These are phyloP conservation scores for Cosmia pyralina DNA, from an alignment of 2,888 invertebrate genomes.

Conservation along the genomic window DNA sequence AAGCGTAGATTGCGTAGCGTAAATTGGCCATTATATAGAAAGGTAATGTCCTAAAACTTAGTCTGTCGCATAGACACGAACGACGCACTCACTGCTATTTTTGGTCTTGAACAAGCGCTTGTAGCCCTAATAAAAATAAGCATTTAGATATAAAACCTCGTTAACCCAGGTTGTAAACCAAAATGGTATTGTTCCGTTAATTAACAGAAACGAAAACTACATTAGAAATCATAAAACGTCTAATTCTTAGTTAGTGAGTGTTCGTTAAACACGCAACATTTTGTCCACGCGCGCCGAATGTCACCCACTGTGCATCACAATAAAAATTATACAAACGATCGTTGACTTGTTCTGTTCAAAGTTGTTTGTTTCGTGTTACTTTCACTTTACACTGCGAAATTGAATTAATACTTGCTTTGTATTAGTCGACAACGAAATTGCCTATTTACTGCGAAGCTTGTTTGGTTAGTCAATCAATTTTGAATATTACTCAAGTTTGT, in stretches of 20 bases:
- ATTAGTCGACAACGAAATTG: constrained; percentile 55
- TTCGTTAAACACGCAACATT: constrained; percentile 64
- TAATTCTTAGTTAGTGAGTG: constrained; percentile 73
- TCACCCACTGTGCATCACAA: constrained; percentile 45
- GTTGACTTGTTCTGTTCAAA: constrained; percentile 50
- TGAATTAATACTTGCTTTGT: constrained; percentile 64
- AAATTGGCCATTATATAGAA: no score
- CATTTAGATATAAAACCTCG: constrained; percentile 59
- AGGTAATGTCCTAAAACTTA: not conserved
- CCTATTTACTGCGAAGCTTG: constrained; percentile 40
- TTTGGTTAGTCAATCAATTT: constrained; percentile 58
- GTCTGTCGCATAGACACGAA: not conserved
- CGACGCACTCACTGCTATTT: constrained; percentile 30
- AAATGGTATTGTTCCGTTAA: constrained; percentile 72
- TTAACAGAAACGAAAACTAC: constrained; percentile 73
- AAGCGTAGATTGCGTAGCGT: no score
- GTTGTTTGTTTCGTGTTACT: constrained; percentile 57
- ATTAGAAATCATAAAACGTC: constrained; percentile 73
- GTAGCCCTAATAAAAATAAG: constrained; percentile 50
- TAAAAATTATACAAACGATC: constrained; percentile 54
- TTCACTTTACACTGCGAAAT: constrained; percentile 64
- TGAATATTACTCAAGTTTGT: constrained; percentile 56
- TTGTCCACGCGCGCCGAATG: constrained; percentile 24
- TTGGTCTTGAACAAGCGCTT: constrained; percentile 17
- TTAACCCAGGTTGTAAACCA: constrained; percentile 62